phyloP scores from a whole-genome alignment of 2,797 vertebrate species.

The Syngnathus rostellatus region DNA sequence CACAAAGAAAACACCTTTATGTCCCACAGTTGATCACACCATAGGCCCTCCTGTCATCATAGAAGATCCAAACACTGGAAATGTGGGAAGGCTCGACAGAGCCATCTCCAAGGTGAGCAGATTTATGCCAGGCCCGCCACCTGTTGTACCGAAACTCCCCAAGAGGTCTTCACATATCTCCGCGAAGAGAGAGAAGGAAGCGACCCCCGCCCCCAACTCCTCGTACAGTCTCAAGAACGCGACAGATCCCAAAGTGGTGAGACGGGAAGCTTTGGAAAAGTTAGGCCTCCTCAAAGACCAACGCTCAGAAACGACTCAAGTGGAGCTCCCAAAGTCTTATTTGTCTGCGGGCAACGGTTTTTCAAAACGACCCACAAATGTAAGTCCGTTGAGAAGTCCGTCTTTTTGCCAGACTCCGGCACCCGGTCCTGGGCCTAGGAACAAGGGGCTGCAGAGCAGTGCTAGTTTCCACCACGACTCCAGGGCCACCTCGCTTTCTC shows the following conservation, averaged over 20 bases:
- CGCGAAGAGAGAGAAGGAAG: conserved; percentile 48
- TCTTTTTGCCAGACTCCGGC: conserved; percentile 31
- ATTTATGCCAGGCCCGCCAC: conserved; percentile 60
- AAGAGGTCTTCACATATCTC: conserved; percentile 67
- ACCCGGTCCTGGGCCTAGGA: conserved; percentile 25
- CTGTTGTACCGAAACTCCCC: conserved; percentile 76
- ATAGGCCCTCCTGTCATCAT: conserved; percentile 27
- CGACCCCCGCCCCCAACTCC: conserved; percentile 10
- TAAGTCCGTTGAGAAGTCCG: conserved; percentile 33
- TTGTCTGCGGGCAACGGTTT: conserved; percentile 19
- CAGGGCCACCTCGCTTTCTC: conserved; percentile 14
- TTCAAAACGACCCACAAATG: conserved; percentile 12
- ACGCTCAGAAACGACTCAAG: conserved; percentile 24
- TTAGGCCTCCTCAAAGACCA: conserved; percentile 76
- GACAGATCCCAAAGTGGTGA: conserved; percentile 61
- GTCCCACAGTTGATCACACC: conserved; percentile 54
- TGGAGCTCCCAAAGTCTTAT: conserved; percentile 9
- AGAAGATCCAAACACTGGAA: conserved; percentile 11
- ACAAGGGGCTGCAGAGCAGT: conserved; percentile 38
- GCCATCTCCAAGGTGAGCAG: conserved; percentile 15
- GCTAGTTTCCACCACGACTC: conserved; percentile 42
- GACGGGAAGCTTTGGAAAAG: conserved; percentile 80
- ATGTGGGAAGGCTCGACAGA: conserved; percentile 21
- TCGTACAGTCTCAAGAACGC: conserved; percentile 29
- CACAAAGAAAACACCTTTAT: conserved; percentile 55